A percentile compares a stretch with the other conserved stretches of the same genome.
phyloP scores from a whole-genome alignment of 2,888 invertebrate species.

The Rhogogaster chlorosoma region DNA sequence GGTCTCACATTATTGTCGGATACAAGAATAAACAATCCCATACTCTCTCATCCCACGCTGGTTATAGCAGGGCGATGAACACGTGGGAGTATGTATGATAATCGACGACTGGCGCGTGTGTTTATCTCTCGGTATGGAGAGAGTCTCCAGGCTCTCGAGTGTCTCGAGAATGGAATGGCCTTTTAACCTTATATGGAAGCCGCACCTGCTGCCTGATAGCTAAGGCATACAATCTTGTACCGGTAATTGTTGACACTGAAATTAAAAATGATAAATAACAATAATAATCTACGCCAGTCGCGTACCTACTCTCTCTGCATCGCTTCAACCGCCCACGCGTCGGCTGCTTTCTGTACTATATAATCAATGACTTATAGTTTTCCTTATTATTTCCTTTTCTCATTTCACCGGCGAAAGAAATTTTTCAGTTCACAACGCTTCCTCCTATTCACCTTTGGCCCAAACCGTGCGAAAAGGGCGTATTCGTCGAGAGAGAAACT shows the following conservation, averaged over 20 bases:
- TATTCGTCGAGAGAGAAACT: slow-evolving; percentile 35
- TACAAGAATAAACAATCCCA: slow-evolving; percentile 22
- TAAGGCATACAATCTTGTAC: slow-evolving; percentile 35
- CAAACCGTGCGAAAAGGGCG: slow-evolving; percentile 39
- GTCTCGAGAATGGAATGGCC: slow-evolving; percentile 65
- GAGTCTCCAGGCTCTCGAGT: slow-evolving; percentile 58
- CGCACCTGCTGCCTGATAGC: slow-evolving; percentile 70
- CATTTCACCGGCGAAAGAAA: slow-evolving; percentile 38
- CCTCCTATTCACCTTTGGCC: slow-evolving; percentile 57
- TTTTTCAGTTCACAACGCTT: slow-evolving; percentile 37
- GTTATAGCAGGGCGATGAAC: slow-evolving; percentile 43
- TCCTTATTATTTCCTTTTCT: not conserved
- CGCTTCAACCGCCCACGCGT: not conserved
- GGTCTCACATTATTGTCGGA: not conserved
- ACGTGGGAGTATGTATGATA: slow-evolving; percentile 71
- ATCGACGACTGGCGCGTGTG: slow-evolving; percentile 57
- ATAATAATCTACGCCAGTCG: slow-evolving; percentile 4
- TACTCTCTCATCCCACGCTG: slow-evolving; percentile 65
- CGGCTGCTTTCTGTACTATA: not conserved
- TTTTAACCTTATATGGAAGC: slow-evolving; percentile 73
- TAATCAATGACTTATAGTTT: slow-evolving; percentile 15
- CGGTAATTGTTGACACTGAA: slow-evolving; percentile 50
- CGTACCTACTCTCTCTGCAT: not conserved
- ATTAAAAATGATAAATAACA: slow-evolving; percentile 48
- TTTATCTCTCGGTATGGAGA: slow-evolving; percentile 54